Base-by-base conservation (phyloP, 2,888 invertebrate genomes). In the Archips crataeganus region DNA sequence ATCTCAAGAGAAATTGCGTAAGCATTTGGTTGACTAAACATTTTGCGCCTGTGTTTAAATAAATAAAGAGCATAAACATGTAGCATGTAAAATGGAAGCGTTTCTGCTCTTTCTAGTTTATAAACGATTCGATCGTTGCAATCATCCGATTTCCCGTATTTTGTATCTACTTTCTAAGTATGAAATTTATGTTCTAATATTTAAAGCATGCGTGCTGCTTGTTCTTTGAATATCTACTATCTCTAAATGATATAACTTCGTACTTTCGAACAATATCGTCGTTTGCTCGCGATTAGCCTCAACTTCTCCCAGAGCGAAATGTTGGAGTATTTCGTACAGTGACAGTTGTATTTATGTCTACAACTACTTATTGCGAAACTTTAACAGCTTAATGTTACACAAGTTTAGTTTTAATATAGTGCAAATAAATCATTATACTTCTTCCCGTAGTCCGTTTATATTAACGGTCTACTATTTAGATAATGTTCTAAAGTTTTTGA, bases 201-300 rank as follows among this genome's bases (percentile, higher is more conserved):
- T 13, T 47, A 47, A 13, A 5, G n/a, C 13, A 47, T 15, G n/a
- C 13, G 13, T 47, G 13, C 13, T 47, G 3, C 13, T 54, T 23
- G 13, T 54, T 54, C 54, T 54, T 54, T 54, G 8, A 9, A 23
- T 23, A 57, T 32, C 39, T 39, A 32, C 36, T 62, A 2, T 9
- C 39, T 39, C 6, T 23, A 61, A 23, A 60, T 39, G n/a, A 36
- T 3, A n/a, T 9, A 36, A 47, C 54, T 32, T 23, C 76, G 79
- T 79, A 77, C 23, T 23, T 23, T 1, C 77, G 82, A 82, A 81
- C 80, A 61, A 66, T 75, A 61, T 70, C 73, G 76, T 77, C 67
- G 66, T 77, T 76, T 71, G 80, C 77, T 81, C 79, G 79, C 84
- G 86, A 87, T 87, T 87, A 85, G 84, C 85, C 88, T 86, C 85